Conservation (phyloP, 2,888 invertebrate species). For the Lydus trimaculatus region DNA sequence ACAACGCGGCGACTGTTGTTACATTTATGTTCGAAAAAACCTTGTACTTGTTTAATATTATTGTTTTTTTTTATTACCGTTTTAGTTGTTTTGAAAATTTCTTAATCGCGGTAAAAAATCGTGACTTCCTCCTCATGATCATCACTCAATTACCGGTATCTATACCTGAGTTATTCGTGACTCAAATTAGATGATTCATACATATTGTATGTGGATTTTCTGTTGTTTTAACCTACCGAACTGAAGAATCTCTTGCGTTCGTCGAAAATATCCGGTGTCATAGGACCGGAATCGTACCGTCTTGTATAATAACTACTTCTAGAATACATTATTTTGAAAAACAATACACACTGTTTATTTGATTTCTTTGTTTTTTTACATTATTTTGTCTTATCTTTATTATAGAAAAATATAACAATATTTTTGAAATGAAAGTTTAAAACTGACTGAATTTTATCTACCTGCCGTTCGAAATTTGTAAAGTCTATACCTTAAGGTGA, state of each 20-base stretch:
- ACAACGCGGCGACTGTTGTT: too few species aligned
- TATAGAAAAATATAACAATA: constrained; percentile 11
- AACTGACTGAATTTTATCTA: constrained; percentile 28
- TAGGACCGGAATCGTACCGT: constrained; percentile 1
- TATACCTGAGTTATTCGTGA: background rate
- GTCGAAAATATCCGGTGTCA: constrained; percentile 13
- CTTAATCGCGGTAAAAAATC: background rate
- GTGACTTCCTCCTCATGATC: background rate
- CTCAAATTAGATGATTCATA: constrained; percentile 6
- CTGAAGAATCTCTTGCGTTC: constrained; percentile 13
- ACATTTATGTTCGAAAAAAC: background rate
- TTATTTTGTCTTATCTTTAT: constrained; percentile 8
- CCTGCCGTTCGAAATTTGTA: constrained; percentile 24
- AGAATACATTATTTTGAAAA: constrained; percentile 1
- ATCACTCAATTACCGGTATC: too few species aligned
- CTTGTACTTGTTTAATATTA: background rate
- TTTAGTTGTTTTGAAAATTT: background rate
- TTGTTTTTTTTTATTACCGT: background rate
- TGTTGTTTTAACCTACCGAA: constrained; percentile 10
- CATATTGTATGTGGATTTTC: background rate
- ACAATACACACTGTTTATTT: background rate
- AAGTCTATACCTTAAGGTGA: background rate
- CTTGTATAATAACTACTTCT: background rate
- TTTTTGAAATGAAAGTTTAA: constrained; percentile 1
- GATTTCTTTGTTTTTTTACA: background rate